Conservation (phyloP, 2,888 invertebrate genomes). For the Spisula subtruncata region DNA sequence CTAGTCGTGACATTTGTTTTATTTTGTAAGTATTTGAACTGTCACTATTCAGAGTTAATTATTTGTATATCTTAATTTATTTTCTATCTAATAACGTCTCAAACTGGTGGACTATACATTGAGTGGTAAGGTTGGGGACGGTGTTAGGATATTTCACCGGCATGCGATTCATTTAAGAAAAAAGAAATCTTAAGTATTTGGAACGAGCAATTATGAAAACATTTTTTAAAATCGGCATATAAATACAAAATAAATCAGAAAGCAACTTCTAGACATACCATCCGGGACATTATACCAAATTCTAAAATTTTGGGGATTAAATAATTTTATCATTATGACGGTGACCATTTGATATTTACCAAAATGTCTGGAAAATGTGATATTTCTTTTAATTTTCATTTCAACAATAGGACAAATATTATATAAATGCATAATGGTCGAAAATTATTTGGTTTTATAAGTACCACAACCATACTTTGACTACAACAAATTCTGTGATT, state of each 20-base stretch:
- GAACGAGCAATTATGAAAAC: too few relatives aligned
- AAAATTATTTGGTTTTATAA: not conserved
- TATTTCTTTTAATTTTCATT: not conserved
- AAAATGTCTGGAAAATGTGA: not conserved
- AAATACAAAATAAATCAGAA: too few relatives aligned
- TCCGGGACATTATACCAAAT: too few relatives aligned
- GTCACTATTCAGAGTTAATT: not conserved
- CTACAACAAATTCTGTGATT: not conserved
- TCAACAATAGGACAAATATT: not conserved
- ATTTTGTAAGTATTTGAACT: not conserved
- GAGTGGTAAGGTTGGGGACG: too few relatives aligned
- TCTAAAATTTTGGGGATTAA: too few relatives aligned
- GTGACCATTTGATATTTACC: too few relatives aligned
- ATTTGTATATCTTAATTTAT: constrained; percentile 17
- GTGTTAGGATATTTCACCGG: too few relatives aligned
- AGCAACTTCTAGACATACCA: too few relatives aligned
- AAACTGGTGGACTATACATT: not conserved
- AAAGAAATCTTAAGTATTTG: too few relatives aligned
- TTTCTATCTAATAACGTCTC: not conserved
- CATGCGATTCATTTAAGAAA: too few relatives aligned
- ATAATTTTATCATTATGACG: too few relatives aligned
- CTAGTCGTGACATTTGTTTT: constrained; percentile 2
- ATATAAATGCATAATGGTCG: not conserved
- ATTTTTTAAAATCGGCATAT: too few relatives aligned
- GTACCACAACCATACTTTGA: not conserved